phyloP scores from a whole-genome alignment of 2,888 invertebrate species.

The Tyria jacobaeae region DNA sequence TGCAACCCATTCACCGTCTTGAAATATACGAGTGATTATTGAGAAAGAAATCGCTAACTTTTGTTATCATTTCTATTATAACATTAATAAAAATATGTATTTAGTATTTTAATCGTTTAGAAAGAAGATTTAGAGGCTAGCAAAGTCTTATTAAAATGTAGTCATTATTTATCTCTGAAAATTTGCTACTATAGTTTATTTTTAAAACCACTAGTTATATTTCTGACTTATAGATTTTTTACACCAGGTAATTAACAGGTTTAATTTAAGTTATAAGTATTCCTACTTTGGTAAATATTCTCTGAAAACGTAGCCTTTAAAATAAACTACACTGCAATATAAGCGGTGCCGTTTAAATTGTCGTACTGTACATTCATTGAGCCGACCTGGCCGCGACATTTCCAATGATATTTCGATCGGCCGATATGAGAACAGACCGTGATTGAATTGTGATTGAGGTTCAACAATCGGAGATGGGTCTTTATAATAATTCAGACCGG shows the following conservation, averaged over 20 bases:
- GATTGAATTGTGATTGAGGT: slow-evolving; percentile 73
- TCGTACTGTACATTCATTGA: slow-evolving; percentile 25
- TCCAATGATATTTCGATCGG: slow-evolving; percentile 71
- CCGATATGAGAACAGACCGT: slow-evolving; percentile 70
- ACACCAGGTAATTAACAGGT: too few relatives aligned
- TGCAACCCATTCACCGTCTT: slow-evolving; percentile 53
- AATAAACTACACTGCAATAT: background rate
- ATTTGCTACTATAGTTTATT: too few relatives aligned
- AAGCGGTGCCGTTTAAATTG: slow-evolving; percentile 5
- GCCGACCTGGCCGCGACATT: slow-evolving; percentile 66
- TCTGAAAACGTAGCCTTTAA: background rate
- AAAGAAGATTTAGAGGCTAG: too few relatives aligned
- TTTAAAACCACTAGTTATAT: too few relatives aligned
- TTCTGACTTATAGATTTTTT: too few relatives aligned
- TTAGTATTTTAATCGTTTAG: background rate
- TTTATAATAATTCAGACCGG: slow-evolving; percentile 45
- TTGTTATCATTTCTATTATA: background rate
- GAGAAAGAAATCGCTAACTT: background rate
- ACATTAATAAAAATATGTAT: background rate
- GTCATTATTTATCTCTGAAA: too few relatives aligned
- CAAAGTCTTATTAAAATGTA: too few relatives aligned
- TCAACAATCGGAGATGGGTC: slow-evolving; percentile 53
- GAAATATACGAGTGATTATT: slow-evolving; percentile 34
- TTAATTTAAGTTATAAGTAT: too few relatives aligned
- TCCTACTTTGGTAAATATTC: background rate